Base-by-base conservation (phyloP, 2,113 vertebrate genomes). In the Romanogobio albipinnatus region DNA sequence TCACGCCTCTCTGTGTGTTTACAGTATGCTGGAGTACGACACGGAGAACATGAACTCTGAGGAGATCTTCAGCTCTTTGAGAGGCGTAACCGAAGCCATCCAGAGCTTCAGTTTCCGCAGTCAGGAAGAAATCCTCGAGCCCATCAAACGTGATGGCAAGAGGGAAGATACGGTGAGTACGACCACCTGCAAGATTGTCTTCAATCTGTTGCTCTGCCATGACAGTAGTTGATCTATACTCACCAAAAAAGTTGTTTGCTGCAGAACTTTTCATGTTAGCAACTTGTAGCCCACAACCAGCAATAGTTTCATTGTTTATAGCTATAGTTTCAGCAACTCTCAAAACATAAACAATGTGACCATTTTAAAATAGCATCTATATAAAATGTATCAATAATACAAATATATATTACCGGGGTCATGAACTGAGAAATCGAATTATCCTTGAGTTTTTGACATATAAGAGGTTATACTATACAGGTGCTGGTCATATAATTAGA, bases 21-120 rank as follows among this genome's bases (percentile, higher is more conserved):
- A 58, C 94, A 98, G 96, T 95, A 94, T 95, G 92, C 93, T 97
- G 93, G 97, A 98, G 90, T 96, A 96, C 29, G 96, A 98, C 93
- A 96, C 96, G 9, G 97, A 98, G 92, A 98, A 97, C 87, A 96
- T 97, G 95, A 98, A 98, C 92, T 96, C 96, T 8, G 97, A 98
- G 91, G 97, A 98, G 88, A 97, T 97, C 92, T 98, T 97, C 92
- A 98, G 97, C 91, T 98, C 97, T 58, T 95, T 98, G 75, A 95
- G 96, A 85, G 97, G 97, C 49, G 96, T 98, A 82, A 97, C 96
- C 17, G 97, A 98, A 94, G 97, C 97, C 91, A 98, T 98, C 90
- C 97, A 98, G 93, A 98, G 95, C 91, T 98, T 96, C 91, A 97
- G 96, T 92, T 97, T 96, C 90, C 95, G 96, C 77, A 98, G 96